Percentiles rank a stretch among this genome's conserved stretches.
phyloP scores from a whole-genome alignment of 1,140 invertebrate species.

The Zaprionus taronus region DNA sequence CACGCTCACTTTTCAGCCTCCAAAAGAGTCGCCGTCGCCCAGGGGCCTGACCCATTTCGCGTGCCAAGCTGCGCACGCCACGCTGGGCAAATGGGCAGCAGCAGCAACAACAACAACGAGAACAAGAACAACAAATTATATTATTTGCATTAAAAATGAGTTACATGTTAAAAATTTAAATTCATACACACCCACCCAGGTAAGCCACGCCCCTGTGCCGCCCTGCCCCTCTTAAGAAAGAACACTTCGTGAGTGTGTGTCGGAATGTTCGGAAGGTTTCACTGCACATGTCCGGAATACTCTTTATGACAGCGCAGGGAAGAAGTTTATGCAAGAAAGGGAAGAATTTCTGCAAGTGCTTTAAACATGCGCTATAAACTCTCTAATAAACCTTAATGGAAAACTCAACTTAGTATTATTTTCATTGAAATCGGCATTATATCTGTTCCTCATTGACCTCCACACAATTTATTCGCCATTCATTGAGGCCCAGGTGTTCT shows the following conservation, averaged over 20 bases:
- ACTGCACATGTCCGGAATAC: too few relatives aligned
- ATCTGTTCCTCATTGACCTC: neutral
- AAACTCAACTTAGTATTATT: too few relatives aligned
- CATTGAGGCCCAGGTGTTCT: neutral
- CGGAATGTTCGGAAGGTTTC: constrained; percentile 14
- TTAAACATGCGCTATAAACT: too few relatives aligned
- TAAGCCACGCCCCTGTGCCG: constrained; percentile 16
- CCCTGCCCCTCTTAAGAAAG: neutral
- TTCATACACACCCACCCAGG: constrained; percentile 72
- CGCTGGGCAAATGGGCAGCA: constrained; percentile 5
- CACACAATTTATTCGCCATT: neutral
- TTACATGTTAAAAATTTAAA: constrained; percentile 81
- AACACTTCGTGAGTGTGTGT: constrained; percentile 14
- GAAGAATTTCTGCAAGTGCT: too few relatives aligned
- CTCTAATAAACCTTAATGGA: too few relatives aligned
- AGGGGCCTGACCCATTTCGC: constrained; percentile 70
- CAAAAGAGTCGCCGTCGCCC: constrained; percentile 20
- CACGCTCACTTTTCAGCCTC: constrained; percentile 60
- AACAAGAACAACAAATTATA: constrained; percentile 49
- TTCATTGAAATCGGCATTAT: too few relatives aligned
- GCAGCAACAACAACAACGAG: constrained; percentile 5
- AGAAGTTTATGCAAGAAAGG: too few relatives aligned
- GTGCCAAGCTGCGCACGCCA: constrained; percentile 36
- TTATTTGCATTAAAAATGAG: constrained; percentile 81
- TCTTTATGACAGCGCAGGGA: too few relatives aligned